phyloP scores from a whole-genome alignment of 1,140 invertebrate species.

The Chrysopa pallens region DNA sequence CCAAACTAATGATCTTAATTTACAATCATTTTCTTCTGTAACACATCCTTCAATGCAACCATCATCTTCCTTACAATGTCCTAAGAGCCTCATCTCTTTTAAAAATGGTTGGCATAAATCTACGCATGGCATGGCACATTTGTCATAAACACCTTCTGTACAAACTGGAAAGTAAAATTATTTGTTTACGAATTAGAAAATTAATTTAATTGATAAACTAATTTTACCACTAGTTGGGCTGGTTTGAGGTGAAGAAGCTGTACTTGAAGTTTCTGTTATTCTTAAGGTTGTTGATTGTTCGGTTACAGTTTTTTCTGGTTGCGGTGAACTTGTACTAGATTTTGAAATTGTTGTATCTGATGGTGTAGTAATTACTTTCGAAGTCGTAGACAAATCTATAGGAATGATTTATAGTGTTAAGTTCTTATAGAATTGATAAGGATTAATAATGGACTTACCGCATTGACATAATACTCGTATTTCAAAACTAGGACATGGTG shows the following conservation, averaged over 20 bases:
- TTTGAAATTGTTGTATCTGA: no score
- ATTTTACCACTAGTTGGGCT: no score
- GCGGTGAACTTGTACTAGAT: no score
- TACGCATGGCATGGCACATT: constrained; percentile 33
- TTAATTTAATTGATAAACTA: no score
- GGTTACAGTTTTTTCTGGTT: no score
- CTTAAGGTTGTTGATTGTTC: no score
- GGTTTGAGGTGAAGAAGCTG: no score
- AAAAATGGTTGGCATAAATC: constrained; percentile 22
- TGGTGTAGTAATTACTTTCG: constrained; percentile 1
- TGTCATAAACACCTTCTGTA: constrained; percentile 21
- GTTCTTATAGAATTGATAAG: background rate
- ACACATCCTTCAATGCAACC: constrained; percentile 20
- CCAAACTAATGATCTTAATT: constrained; percentile 29
- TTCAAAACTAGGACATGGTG: constrained; percentile 48
- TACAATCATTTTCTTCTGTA: constrained; percentile 11
- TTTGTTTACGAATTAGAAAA: no score
- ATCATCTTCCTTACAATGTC: background rate
- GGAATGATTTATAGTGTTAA: background rate
- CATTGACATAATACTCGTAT: constrained; percentile 51
- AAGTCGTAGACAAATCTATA: constrained; percentile 2
- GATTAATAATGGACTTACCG: constrained; percentile 12
- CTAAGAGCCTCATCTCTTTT: no score
- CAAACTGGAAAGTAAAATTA: constrained; percentile 14
- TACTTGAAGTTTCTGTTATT: no score